Base-by-base conservation (phyloP, 1,140 invertebrate species). In the Bombus haemorrhoidalis region DNA sequence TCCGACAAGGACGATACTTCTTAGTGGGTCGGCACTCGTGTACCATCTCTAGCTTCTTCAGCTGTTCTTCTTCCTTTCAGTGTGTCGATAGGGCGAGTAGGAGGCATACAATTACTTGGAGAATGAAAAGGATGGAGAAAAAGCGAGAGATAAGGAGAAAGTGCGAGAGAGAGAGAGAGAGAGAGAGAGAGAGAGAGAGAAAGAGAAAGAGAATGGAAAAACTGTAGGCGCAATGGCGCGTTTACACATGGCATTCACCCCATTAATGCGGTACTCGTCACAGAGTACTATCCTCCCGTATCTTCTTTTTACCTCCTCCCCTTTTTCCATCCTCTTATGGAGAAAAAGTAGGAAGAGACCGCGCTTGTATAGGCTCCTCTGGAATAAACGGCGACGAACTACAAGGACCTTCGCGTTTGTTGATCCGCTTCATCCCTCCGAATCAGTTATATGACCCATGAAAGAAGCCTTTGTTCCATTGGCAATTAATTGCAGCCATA, bases 401-500 rank as follows among this genome's bases (percentile, higher is more conserved):
- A 43, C 57, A 39, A 76, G 76, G 37, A 83, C 84, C 77, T 68
- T 10, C 62, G 59, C 41, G 57, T 68, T 64, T 71, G 77, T 82
- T 41, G 68, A 71, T 66, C 43, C 76, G 41, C 62, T 76, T 72
- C 53, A 66, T 82, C 75, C 88, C 81, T 39, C 87, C 82, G 86
- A 89, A 90, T 90, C 89, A 77, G 86, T 87, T 90, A 85, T 82
- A 90, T 87, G 88, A 90, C 79, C 88, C 89, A 87, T 90, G 89
- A 90, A 90, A 90, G 86, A 87, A 90, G 78, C 66, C 82, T 90
- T 90, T 90, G 87, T 90, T 88, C 83, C 74, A 47, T 59, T 82
- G 74, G 88, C 89, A 90, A 90, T 90, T 90, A 90, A 86, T 90
- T 90, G 86, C 88, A 87, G 86, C 89, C 88, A 82, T 90, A 90